phyloP scores from a whole-genome alignment of 1,140 invertebrate genomes.

The Neodiprion pinetum region DNA sequence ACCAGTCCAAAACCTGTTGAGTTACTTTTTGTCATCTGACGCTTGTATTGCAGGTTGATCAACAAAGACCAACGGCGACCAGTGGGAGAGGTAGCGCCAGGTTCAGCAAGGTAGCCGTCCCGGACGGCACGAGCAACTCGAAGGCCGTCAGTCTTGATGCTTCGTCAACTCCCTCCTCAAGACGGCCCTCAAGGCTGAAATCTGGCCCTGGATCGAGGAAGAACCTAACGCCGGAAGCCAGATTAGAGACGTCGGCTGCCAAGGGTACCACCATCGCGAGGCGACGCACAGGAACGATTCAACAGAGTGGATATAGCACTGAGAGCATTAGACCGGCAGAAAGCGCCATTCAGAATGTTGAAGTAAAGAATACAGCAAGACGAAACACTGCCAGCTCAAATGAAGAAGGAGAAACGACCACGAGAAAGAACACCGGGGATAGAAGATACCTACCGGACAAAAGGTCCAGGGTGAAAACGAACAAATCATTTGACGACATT shows the following conservation, averaged over 20 bases:
- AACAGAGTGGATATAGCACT: background rate
- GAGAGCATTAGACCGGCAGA: background rate
- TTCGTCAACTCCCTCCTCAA: background rate
- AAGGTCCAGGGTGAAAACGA: background rate
- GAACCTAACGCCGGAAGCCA: background rate
- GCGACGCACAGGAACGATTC: background rate
- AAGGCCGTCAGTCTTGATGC: background rate
- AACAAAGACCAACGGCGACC: conserved; percentile 33
- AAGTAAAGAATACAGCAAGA: conserved; percentile 13
- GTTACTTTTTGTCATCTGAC: background rate
- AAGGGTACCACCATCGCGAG: conserved; percentile 19
- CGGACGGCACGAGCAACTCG: conserved; percentile 23
- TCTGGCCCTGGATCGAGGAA: background rate
- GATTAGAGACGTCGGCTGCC: background rate
- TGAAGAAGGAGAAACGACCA: conserved; percentile 9
- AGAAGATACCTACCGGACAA: conserved; percentile 18
- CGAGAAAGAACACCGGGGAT: conserved; percentile 20
- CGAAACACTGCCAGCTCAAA: conserved; percentile 16
- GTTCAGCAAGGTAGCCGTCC: conserved; percentile 33
- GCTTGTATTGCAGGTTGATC: conserved; percentile 40
- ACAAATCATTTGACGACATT: background rate
- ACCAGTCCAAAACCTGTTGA: background rate
- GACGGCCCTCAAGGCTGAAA: background rate
- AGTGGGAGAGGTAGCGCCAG: conserved; percentile 40
- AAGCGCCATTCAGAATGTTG: conserved; percentile 18